Conservation (phyloP, 2,797 vertebrate species). For the Psittacula derbiana region DNA sequence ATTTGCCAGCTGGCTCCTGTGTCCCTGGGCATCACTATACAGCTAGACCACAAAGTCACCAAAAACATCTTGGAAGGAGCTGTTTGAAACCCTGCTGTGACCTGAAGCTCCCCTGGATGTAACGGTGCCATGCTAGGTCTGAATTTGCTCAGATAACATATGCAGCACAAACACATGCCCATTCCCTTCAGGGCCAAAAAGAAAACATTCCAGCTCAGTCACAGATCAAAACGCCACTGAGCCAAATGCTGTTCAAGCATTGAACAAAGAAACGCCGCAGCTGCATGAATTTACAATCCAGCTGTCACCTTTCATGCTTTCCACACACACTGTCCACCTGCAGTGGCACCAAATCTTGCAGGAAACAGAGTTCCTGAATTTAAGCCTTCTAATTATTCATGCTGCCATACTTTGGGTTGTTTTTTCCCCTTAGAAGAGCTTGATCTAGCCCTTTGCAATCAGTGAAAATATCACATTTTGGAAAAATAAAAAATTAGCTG, state of each 20-base stretch:
- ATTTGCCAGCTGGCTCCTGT: constrained; percentile 6
- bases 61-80: background rate
- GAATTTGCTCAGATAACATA: background rate
- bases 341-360: background rate
- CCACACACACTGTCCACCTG: background rate
- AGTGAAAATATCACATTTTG: background rate
- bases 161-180: background rate
- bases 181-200: constrained; percentile 12
- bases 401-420: background rate
- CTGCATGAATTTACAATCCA: constrained; percentile 10
- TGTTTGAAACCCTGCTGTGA: background rate
- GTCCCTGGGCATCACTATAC: background rate
- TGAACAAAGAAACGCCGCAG: constrained; percentile 30
- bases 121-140: background rate
- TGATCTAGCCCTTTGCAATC: background rate
- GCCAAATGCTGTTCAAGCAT: constrained; percentile 33
- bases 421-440: background rate
- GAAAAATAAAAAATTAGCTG: background rate
- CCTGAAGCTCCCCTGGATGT: background rate
- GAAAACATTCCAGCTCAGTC: constrained; percentile 9
- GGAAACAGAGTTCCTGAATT: background rate
- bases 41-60: background rate
- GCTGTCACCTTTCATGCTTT: constrained; percentile 17
- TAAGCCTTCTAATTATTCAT: background rate
- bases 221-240: constrained; percentile 39